Evolutionary conservation across 2,888 invertebrate genomes (phyloP).

Genomic region (Lycocerus yunnanus): DNA sequence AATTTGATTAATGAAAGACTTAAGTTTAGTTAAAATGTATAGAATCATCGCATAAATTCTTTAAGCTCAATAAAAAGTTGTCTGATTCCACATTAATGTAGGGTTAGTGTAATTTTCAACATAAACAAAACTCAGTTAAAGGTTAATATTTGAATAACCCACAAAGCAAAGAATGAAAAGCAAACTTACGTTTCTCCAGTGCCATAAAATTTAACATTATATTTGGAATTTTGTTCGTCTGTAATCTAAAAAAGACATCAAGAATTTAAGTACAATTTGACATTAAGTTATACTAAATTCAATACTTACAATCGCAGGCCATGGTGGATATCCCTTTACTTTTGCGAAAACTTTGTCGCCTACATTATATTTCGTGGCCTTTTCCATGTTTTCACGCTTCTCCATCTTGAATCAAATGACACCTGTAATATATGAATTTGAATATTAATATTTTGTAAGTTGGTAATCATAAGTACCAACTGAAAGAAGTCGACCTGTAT

Average conservation of each 20-base stretch:
- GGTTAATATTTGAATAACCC: constrained; percentile 11
- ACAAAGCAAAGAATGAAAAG: not conserved
- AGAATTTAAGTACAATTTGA: constrained; percentile 1
- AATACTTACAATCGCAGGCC: constrained; percentile 81
- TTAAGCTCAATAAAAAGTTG: constrained; percentile 53
- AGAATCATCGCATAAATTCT: constrained; percentile 60
- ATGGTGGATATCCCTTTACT: constrained; percentile 96
- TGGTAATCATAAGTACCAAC: too few relatives aligned
- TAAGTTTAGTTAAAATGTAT: constrained; percentile 46
- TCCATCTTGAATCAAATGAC: not conserved
- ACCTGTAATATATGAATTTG: too few relatives aligned
- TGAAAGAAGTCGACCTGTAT: too few relatives aligned
- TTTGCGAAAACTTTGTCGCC: constrained; percentile 96
- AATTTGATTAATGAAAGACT: not conserved
- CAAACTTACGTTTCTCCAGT: constrained; percentile 88
- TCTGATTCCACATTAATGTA: constrained; percentile 54
- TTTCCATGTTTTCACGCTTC: constrained; percentile 42
- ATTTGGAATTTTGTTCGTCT: constrained; percentile 71
- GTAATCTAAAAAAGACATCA: constrained; percentile 61
- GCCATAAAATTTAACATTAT: constrained; percentile 90
- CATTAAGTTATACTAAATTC: constrained; percentile 9
- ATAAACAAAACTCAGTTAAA: constrained; percentile 26
- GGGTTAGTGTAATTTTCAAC: constrained; percentile 27
- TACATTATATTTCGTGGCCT: constrained; percentile 67
- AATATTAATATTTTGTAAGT: too few relatives aligned